Base-by-base conservation (phyloP, 30 jellyfish, hydroid and myxozoan species). In the Haliclystus octoradiatus region DNA sequence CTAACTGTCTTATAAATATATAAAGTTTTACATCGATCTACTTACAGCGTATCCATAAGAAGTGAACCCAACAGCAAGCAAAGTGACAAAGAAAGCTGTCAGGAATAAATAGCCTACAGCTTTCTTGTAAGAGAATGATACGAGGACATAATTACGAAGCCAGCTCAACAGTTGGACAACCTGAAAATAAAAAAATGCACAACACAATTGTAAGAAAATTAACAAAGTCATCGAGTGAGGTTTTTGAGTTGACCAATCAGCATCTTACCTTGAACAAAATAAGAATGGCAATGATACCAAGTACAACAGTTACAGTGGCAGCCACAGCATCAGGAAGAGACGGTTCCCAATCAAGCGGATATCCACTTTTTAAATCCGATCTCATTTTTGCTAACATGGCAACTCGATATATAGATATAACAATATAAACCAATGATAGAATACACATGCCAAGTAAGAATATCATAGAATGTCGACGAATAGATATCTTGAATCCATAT, bases 271-370 rank as follows among this genome's bases (percentile, higher is more conserved):
- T 73, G 29, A 67, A 3, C 1, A 86, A 73, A 7, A 79, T 72
- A 30, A 78, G 50, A 50, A 86, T 78, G 50, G 89, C 66, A 3
- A 86, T 64, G 35, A 74, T 73, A n/a, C 96, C 96, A 50, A 71
- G 27, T 34, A 81, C 76, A 50, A 74, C 78, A 29, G 33, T 77
- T 26, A 72, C 66, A 14, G 80, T 51, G 74, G 80, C 65, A 31
- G 66, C 91, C 33, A 78, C 61, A 50, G 61, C 33, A 60, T 94
- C 94, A 24, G 26, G 72, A 22, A 32, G 71, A 26, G 81, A 34
- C 3, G 71, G 76, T 32, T 71, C 70, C 34, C 53, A 50, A 26
- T 92, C 86, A 34, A 47, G 65, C 12, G 94, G 94, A 23, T 78
- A 50, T 34, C 95, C 95, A 25, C 32, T 74, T 52, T 71, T 63